phyloP scores from a whole-genome alignment of 2,113 vertebrate genomes.

The Mohoua ochrocephala region DNA sequence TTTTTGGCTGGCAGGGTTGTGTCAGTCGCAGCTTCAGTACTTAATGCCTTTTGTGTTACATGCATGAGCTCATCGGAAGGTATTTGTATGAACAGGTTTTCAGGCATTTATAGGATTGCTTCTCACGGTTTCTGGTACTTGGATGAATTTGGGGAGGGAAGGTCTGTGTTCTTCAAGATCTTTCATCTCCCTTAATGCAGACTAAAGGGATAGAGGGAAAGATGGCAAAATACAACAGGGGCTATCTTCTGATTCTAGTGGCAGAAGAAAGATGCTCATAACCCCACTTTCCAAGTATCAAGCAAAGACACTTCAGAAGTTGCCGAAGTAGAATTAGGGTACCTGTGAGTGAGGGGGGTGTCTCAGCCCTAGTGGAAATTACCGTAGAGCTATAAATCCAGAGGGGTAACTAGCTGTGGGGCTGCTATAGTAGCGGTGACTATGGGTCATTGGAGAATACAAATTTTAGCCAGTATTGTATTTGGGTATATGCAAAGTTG shows the following conservation, averaged over 20 bases:
- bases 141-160: not conserved
- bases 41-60: not conserved
- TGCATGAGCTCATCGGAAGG: not conserved
- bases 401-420: not conserved
- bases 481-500: not conserved
- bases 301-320: not conserved
- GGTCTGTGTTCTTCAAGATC: not conserved
- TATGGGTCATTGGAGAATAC: not conserved
- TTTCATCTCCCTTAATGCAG: not conserved
- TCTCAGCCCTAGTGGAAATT: not conserved
- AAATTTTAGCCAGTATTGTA: not conserved
- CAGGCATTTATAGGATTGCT: not conserved
- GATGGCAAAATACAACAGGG: not conserved
- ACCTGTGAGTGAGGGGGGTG: fast-evolving
- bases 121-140: not conserved
- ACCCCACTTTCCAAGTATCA: not conserved
- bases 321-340: not conserved
- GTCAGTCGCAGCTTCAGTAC: not conserved
- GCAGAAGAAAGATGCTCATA: not conserved
- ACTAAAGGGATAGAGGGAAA: not conserved
- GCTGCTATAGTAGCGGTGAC: not conserved
- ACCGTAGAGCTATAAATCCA: not conserved
- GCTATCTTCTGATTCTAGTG: not conserved
- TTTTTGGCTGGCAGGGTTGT: not conserved
- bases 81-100: not conserved